Evolutionary conservation across 2,797 vertebrate genomes (phyloP).

Genomic region (Protosalanx chinensis): DNA sequence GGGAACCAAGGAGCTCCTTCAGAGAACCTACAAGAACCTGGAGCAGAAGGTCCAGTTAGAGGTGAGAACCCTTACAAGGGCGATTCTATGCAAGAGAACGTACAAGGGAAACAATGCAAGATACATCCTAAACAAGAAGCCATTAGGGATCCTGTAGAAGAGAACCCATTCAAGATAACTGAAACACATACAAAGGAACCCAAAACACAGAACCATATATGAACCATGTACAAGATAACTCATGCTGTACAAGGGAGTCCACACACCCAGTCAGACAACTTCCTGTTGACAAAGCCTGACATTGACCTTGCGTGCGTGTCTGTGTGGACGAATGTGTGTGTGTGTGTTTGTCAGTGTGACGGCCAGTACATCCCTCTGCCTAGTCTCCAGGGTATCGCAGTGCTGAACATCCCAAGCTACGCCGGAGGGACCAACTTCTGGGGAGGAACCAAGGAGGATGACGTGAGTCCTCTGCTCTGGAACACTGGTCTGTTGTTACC

Average conservation of each 20-base stretch:
- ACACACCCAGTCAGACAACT: too few relatives aligned
- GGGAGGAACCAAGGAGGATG: constrained; percentile 97
- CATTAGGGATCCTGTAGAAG: too few relatives aligned
- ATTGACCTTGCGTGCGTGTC: constrained; percentile 8
- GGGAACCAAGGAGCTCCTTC: constrained; percentile 93
- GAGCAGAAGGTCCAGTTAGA: constrained; percentile 97
- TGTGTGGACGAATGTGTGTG: constrained; percentile 1
- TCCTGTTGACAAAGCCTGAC: background rate
- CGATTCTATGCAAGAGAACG: too few relatives aligned
- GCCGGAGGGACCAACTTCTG: constrained; percentile 98
- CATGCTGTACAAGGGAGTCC: too few relatives aligned
- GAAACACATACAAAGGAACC: too few relatives aligned
- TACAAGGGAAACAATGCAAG: too few relatives aligned
- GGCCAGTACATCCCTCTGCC: constrained; percentile 98
- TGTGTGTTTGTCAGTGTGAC: constrained; percentile 80
- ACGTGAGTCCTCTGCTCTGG: constrained; percentile 77
- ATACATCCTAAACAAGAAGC: too few relatives aligned
- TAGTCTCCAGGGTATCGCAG: constrained; percentile 94
- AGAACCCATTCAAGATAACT: too few relatives aligned
- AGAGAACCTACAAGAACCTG: constrained; percentile 97
- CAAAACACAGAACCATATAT: too few relatives aligned
- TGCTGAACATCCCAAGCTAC: constrained; percentile 96
- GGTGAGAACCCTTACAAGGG: constrained; percentile 65
- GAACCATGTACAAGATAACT: too few relatives aligned
- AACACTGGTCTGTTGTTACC: background rate